Evolutionary conservation across 2,797 vertebrate genomes (phyloP).

Genomic region (Neopelma chrysocephalum): DNA sequence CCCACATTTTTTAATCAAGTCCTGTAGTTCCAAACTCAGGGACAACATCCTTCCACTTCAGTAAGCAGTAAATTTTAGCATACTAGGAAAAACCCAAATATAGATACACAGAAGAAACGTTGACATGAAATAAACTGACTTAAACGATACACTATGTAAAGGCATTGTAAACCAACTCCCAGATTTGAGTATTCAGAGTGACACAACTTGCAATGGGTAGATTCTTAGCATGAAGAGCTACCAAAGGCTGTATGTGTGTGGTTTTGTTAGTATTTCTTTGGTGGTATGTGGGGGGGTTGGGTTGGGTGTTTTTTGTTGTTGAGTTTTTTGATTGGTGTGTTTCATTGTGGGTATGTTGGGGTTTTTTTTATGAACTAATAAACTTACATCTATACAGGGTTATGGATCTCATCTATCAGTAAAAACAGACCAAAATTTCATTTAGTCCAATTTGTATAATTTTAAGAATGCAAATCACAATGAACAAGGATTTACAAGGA

Average conservation of each 20-base stretch:
- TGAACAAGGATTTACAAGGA: slow-evolving; percentile 53
- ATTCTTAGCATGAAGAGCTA: neutral
- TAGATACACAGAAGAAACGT: neutral
- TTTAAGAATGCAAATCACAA: slow-evolving; percentile 33
- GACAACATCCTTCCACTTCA: neutral
- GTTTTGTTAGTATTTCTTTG: neutral
- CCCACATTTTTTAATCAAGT: neutral
- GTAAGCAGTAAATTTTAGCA: neutral
- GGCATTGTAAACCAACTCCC: neutral
- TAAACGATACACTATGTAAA: neutral
- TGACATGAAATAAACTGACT: neutral
- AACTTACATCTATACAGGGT: neutral
- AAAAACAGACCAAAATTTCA: neutral
- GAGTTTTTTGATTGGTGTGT: neutral
- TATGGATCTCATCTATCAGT: neutral
- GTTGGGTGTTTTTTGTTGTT: fast-evolving
- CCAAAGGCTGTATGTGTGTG: neutral
- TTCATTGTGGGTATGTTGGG: neutral
- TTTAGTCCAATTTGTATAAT: neutral
- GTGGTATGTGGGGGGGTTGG: neutral
- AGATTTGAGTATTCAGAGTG: neutral
- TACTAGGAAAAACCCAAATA: neutral
- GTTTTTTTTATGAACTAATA: neutral
- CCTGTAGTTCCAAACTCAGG: neutral
- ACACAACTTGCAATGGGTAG: neutral